Conservation (phyloP, 2,797 vertebrate species). For the Enteromius treurensis region DNA sequence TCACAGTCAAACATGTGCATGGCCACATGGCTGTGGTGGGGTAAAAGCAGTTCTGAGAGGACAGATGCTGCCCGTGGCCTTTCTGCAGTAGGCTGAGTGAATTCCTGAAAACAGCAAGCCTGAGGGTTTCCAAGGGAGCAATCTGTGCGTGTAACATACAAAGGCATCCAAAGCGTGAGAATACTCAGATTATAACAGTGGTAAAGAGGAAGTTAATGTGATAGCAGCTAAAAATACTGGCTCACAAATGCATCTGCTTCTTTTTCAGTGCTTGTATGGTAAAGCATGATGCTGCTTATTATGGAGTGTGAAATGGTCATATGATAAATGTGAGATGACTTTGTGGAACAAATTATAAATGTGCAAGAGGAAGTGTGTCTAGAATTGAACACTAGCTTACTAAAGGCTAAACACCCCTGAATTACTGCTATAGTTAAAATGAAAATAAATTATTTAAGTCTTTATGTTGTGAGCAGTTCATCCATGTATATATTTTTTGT, state of each 20-base stretch:
- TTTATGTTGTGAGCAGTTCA: background rate
- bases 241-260: background rate
- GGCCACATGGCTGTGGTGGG: slow-evolving; percentile 9
- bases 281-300: slow-evolving; percentile 5
- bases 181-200: background rate
- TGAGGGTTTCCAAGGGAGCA: background rate
- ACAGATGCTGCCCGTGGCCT: slow-evolving; percentile 17
- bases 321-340: slow-evolving; percentile 24
- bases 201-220: background rate
- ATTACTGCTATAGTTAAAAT: background rate
- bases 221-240: slow-evolving; percentile 8
- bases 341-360: background rate
- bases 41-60: slow-evolving; percentile 10
- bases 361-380: background rate
- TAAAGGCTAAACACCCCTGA: background rate
- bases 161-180: background rate
- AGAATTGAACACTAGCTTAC: background rate
- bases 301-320: slow-evolving; percentile 4
- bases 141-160: background rate
- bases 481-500: background rate
- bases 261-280: background rate
- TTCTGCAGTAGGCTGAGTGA: background rate
- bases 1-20: slow-evolving; percentile 28
- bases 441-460: background rate
- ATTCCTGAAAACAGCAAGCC: background rate